Conservation (phyloP, 2,888 invertebrate genomes). For the Colletes collaris region DNA sequence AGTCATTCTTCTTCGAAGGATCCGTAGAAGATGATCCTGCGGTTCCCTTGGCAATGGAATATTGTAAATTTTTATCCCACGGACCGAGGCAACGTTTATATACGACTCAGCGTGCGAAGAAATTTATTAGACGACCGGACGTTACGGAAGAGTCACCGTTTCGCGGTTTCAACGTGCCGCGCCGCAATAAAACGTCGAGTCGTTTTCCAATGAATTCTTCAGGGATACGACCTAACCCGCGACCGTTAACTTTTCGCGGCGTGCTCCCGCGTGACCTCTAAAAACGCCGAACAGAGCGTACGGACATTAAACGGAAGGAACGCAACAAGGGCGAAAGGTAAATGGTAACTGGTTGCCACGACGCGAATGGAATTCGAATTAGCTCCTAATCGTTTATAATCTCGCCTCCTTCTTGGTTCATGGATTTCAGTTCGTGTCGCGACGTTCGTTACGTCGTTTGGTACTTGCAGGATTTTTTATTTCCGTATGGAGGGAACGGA, state of each 20-base stretch:
- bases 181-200: conserved; percentile 46
- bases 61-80: background rate
- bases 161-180: conserved; percentile 33
- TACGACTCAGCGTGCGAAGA: conserved; percentile 2
- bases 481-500: too few relatives aligned
- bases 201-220: conserved; percentile 63
- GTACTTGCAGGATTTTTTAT: too few relatives aligned
- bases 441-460: too few relatives aligned
- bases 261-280: conserved; percentile 57
- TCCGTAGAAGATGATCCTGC: conserved; percentile 66
- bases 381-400: conserved; percentile 49
- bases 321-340: conserved; percentile 59
- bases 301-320: conserved; percentile 58
- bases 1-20: conserved; percentile 67
- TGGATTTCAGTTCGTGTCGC: too few relatives aligned
- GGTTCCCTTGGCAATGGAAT: conserved; percentile 1
- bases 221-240: conserved; percentile 56
- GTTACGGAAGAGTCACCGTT: conserved; percentile 21
- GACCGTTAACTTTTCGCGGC: conserved; percentile 55
- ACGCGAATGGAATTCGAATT: conserved; percentile 59
- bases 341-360: conserved; percentile 60
- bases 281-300: conserved; percentile 59
- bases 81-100: background rate
- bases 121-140: conserved; percentile 23
- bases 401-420: background rate